Conservation (phyloP, 2,113 vertebrate species). For the Colinus virginianus region DNA sequence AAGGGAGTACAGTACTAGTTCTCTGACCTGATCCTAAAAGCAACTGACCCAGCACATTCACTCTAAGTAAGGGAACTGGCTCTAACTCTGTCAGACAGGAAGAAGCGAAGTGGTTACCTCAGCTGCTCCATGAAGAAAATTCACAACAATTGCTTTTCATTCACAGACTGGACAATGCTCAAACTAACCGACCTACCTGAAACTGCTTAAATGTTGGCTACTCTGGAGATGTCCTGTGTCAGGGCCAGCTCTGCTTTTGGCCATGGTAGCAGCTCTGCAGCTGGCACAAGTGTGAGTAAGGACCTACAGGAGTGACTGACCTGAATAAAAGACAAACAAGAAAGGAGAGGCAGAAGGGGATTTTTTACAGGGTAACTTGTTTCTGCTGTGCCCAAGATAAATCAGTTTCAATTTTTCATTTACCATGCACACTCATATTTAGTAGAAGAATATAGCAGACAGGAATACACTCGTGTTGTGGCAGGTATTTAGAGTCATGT, state of each 20-base stretch:
- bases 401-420: not conserved
- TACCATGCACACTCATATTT: not conserved
- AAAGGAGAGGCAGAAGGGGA: not conserved
- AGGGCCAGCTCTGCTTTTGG: not conserved
- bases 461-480: not conserved
- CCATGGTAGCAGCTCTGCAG: accelerated
- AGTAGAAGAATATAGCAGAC: not conserved
- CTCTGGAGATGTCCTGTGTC: accelerated
- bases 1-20: not conserved
- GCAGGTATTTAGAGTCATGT: not conserved
- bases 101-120: not conserved
- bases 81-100: not conserved
- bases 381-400: not conserved
- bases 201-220: not conserved
- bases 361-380: not conserved
- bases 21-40: not conserved
- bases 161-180: not conserved
- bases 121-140: not conserved
- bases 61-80: not conserved
- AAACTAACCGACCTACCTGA: not conserved
- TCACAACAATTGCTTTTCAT: not conserved
- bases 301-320: not conserved
- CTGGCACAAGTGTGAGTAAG: not conserved
- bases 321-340: not conserved
- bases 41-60: not conserved